A percentile compares a stretch with the other conserved stretches of the same genome.
Conservation (phyloP, 2,113 vertebrate genomes). For the Tautogolabrus adspersus region DNA sequence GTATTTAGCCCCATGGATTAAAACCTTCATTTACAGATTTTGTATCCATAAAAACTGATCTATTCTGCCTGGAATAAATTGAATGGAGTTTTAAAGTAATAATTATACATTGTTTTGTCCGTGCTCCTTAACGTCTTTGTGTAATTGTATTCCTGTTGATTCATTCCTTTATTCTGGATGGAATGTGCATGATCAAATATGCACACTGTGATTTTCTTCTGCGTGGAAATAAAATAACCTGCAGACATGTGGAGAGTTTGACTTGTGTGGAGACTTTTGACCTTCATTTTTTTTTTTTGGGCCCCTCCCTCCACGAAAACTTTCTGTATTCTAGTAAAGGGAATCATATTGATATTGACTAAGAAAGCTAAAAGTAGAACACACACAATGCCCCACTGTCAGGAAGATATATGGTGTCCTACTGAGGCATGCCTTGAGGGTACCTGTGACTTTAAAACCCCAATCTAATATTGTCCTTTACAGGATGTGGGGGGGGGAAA, state of each 20-base stretch:
- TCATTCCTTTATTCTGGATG: too few relatives aligned
- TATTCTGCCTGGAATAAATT: too few relatives aligned
- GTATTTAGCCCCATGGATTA: too few relatives aligned
- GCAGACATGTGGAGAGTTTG: neutral
- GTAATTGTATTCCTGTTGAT: too few relatives aligned
- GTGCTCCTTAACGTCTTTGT: too few relatives aligned
- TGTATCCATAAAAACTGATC: too few relatives aligned
- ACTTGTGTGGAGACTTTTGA: too few relatives aligned
- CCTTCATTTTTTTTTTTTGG: neutral
- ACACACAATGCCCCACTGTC: conserved; percentile 57
- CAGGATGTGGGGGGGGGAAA: conserved; percentile 13
- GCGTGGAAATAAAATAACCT: too few relatives aligned
- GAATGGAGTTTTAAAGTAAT: too few relatives aligned
- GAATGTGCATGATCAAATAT: neutral
- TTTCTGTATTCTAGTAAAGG: neutral
- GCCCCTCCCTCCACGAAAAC: neutral
- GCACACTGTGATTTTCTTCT: neutral
- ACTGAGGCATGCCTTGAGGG: conserved; percentile 57
- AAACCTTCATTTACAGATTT: too few relatives aligned
- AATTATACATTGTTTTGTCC: too few relatives aligned
- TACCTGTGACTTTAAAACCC: conserved; percentile 67
- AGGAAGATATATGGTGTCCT: conserved; percentile 65
- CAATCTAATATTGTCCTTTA: conserved; percentile 40
- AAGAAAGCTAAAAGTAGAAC: conserved; percentile 42
- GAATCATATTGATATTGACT: conserved; percentile 28